Evolutionary conservation across 2,888 invertebrate genomes (phyloP).

Genomic region (Papilio protenor): DNA sequence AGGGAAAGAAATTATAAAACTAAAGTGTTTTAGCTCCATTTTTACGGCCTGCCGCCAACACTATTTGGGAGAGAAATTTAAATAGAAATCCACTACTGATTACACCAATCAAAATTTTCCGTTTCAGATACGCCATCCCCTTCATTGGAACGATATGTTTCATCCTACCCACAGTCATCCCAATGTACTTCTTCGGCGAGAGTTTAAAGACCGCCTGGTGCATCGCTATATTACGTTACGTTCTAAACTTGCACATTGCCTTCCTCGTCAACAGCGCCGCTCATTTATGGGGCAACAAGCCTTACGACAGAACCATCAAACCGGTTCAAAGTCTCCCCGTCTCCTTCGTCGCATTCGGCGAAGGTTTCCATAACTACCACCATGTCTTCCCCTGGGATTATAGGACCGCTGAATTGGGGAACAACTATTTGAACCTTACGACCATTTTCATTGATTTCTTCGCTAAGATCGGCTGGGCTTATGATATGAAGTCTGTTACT

Average conservation of each 20-base stretch:
- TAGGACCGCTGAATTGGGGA: constrained; percentile 59
- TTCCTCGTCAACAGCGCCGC: constrained; percentile 85
- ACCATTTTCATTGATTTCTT: constrained; percentile 65
- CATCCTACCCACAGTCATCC: constrained; percentile 62
- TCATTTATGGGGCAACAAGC: constrained; percentile 78
- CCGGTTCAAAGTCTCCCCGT: constrained; percentile 55
- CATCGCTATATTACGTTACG: constrained; percentile 78
- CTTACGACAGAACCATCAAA: constrained; percentile 69
- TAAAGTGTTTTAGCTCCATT: too few species aligned
- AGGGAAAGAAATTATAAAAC: too few species aligned
- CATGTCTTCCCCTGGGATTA: constrained; percentile 67
- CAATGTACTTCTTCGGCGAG: constrained; percentile 85
- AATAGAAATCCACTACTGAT: too few species aligned
- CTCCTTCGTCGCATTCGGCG: constrained; percentile 56
- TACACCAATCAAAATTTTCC: background rate
- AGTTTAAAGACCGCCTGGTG: constrained; percentile 65
- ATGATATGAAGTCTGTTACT: constrained; percentile 60
- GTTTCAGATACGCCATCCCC: constrained; percentile 83
- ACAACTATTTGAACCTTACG: constrained; percentile 52
- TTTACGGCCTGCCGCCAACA: too few species aligned
- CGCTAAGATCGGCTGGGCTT: constrained; percentile 66
- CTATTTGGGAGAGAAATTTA: too few species aligned
- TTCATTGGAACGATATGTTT: constrained; percentile 85
- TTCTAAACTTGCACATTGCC: constrained; percentile 77
- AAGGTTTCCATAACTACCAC: constrained; percentile 68